phyloP scores from a whole-genome alignment of 2,113 vertebrate genomes.

The Perca schrenkii region DNA sequence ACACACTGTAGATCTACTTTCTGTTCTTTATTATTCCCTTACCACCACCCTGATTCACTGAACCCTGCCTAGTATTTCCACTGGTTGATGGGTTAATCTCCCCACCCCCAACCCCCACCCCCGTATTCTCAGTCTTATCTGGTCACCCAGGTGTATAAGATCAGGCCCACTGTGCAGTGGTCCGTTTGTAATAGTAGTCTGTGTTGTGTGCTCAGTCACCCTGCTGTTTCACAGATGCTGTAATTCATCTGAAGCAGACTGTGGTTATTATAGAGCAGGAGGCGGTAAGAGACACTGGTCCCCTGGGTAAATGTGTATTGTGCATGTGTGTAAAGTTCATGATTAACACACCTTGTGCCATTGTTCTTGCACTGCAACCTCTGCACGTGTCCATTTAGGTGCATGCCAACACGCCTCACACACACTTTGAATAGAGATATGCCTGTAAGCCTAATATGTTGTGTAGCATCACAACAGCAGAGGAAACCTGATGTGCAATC shows the following conservation, averaged over 20 bases:
- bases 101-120: neutral
- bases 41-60: constrained; percentile 53
- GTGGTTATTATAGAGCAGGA: constrained; percentile 66
- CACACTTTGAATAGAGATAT: neutral
- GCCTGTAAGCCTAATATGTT: neutral
- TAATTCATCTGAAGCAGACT: constrained; percentile 72
- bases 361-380: constrained; percentile 8
- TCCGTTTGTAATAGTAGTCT: constrained; percentile 73
- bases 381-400: constrained; percentile 19
- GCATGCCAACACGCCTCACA: neutral
- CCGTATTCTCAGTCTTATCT: constrained; percentile 74
- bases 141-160: constrained; percentile 77
- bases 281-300: constrained; percentile 62
- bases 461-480: neutral
- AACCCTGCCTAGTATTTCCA: constrained; percentile 41
- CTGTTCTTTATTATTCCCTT: constrained; percentile 24
- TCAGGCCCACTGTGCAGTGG: constrained; percentile 62
- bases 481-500: neutral
- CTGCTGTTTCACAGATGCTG: constrained; percentile 77
- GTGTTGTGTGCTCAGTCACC: constrained; percentile 73
- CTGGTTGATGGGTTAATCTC: constrained; percentile 65
- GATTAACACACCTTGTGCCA: constrained; percentile 52
- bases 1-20: constrained; percentile 1
- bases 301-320: constrained; percentile 60
- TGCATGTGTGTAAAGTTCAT: constrained; percentile 50